A percentile compares a stretch with the other conserved stretches of the same genome.
Evolutionary conservation across 2,888 invertebrate genomes (phyloP).

Genomic region (Dicycla oo): DNA sequence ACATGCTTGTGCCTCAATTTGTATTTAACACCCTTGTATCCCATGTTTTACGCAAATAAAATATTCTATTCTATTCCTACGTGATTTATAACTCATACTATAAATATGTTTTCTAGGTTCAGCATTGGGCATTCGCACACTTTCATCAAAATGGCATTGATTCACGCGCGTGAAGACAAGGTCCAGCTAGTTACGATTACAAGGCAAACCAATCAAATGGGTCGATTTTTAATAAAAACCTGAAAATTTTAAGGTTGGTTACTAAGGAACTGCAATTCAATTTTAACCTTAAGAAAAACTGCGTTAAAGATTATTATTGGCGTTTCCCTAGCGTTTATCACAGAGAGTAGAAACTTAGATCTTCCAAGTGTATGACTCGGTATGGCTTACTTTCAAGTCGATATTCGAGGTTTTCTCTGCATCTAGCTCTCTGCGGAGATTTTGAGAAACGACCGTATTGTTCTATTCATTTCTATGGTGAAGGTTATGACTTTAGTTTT

Average conservation of each 20-base stretch:
- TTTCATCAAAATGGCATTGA: too few relatives aligned
- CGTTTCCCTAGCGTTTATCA: not conserved
- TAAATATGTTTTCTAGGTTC: too few relatives aligned
- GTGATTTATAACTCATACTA: too few relatives aligned
- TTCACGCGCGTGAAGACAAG: too few relatives aligned
- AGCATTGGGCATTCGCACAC: not conserved
- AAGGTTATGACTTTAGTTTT: not conserved
- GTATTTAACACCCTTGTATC: too few relatives aligned
- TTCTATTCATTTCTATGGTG: constrained; percentile 10
- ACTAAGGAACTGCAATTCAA: not conserved
- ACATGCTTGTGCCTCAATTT: too few relatives aligned
- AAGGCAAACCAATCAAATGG: too few relatives aligned
- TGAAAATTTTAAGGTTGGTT: not conserved
- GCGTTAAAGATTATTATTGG: not conserved
- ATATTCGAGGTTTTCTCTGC: constrained; percentile 9
- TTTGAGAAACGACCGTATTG: constrained; percentile 8
- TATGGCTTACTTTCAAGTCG: not conserved
- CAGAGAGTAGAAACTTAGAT: not conserved
- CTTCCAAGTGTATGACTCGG: not conserved
- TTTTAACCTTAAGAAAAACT: not conserved
- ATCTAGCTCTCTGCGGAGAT: not conserved
- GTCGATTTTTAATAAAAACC: not conserved
- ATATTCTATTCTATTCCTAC: too few relatives aligned
- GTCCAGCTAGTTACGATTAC: too few relatives aligned
- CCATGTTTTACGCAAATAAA: too few relatives aligned